A percentile compares a stretch with the other conserved stretches of the same genome.
Conservation (phyloP, 1,140 invertebrate species). For the Lepidurus packardi region DNA sequence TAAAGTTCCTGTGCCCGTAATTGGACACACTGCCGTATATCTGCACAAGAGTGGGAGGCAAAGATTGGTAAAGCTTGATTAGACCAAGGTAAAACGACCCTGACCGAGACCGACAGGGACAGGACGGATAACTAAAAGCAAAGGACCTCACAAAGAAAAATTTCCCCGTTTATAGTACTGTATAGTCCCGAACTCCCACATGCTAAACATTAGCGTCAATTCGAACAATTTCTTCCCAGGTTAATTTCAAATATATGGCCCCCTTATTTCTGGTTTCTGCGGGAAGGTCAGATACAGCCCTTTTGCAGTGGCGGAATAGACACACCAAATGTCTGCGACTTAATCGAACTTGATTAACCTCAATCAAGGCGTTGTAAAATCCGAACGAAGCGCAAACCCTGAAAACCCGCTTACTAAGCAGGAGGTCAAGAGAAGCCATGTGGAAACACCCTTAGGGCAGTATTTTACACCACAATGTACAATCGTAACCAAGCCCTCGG, state of each 20-base stretch:
- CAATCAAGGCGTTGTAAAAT: conserved; percentile 7
- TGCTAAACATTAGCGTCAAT: too few species aligned
- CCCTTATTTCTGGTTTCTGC: too few species aligned
- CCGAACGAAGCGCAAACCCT: neutral
- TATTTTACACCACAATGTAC: conserved; percentile 19
- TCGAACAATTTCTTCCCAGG: too few species aligned
- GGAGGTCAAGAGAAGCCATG: conserved; percentile 11
- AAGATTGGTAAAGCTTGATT: neutral
- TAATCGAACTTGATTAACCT: neutral
- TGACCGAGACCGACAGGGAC: neutral
- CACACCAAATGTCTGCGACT: neutral
- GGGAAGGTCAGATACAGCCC: too few species aligned
- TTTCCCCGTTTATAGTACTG: neutral
- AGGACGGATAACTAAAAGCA: neutral
- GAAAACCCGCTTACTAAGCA: neutral
- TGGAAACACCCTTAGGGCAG: neutral
- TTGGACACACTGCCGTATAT: neutral
- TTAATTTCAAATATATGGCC: too few species aligned
- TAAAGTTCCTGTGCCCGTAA: neutral
- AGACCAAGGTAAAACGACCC: neutral
- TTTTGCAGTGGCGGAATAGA: neutral
- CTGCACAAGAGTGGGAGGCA: neutral
- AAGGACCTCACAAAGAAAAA: neutral
- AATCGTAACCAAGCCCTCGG: neutral
- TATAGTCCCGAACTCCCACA: too few species aligned